Evolutionary conservation across 2,113 vertebrate genomes (phyloP), one percentile per base, ranked within the genome.

Genomic region (Megatriorchis doriae): DNA sequence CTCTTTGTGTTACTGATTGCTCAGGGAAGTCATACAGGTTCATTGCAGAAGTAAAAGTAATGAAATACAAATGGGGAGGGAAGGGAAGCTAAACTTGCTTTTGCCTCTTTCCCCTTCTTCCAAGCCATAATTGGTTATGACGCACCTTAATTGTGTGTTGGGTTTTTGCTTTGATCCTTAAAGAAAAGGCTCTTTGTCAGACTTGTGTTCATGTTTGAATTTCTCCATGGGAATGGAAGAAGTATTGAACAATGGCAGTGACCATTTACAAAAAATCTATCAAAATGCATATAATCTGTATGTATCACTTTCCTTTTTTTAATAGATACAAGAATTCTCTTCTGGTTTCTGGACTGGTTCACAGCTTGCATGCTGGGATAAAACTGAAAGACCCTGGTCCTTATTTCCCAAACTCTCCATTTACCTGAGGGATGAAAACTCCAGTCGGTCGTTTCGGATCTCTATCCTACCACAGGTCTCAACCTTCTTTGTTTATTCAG

Each of bases 331-430:
- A 92, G 98, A 99, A 50, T 99, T 99, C 96, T 99, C 99, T 20
- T 98, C 98, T 14, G 99, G 99, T 11, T 99, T 99, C 97, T 99
- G 99, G 99, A 98, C 98, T 15, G 99, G 99, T 47, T 98, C 98
- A 86, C 99, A 99, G 96, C 98, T 99, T 86, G 99, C 99, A 1
- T 99, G 99, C 95, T 99, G 99, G 99, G 95, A 98, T 40, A 99
- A 98, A 95, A 97, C 97, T 25, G 99, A 99, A 90, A 98, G 97
- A 4, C 99, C 99, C 4, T 99, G 99, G 99, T 96, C 96, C 38
- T 98, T 99, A 82, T 99, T 99, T 95, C 99, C 99, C 7, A 99
- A 99, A 90, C 97, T 99, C 36, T 99, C 99, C 88, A 98, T 99
- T 96, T 99, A 99, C 95, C 96, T 99, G 73, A 98, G 99, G 84